These are phyloP conservation scores for Lithophane socia DNA, from an alignment of 2,888 invertebrate species.

Conservation along the genomic window DNA sequence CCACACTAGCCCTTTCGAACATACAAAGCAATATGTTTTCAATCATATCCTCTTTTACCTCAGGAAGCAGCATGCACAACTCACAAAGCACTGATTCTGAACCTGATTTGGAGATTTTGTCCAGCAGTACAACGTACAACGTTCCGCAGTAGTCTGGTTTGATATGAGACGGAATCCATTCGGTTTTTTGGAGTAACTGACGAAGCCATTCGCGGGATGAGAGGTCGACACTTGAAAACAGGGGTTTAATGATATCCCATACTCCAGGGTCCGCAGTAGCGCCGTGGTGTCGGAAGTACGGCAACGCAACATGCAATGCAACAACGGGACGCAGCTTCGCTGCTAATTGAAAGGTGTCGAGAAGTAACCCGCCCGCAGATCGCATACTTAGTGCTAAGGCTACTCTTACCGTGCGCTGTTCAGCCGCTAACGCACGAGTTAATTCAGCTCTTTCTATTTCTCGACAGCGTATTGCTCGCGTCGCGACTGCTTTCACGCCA, in stretches of 20 bases:
- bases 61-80: conserved; percentile 68
- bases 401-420: conserved; percentile 71
- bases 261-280: conserved; percentile 63
- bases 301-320: conserved; percentile 72
- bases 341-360: conserved; percentile 44
- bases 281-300: conserved; percentile 63
- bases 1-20: conserved; percentile 36
- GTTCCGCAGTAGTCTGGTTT: conserved; percentile 72
- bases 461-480: conserved; percentile 71
- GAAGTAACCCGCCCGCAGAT: not conserved
- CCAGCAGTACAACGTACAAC: conserved; percentile 64
- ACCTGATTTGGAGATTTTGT: conserved; percentile 53
- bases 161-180: conserved; percentile 69
- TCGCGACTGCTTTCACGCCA: conserved; percentile 79
- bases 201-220: conserved; percentile 48
- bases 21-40: conserved; percentile 60
- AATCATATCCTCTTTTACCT: conserved; percentile 62
- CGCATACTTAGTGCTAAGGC: conserved; percentile 69
- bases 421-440: conserved; percentile 66
- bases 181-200: conserved; percentile 45
- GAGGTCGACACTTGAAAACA: conserved; percentile 69
- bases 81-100: conserved; percentile 63
- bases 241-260: conserved; percentile 75
- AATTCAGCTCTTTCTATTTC: conserved; percentile 59
- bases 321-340: conserved; percentile 46